Percentiles rank a stretch among this genome's conserved stretches.
phyloP scores from a whole-genome alignment of 1,140 invertebrate genomes.

The Drosophila subpulchrella region DNA sequence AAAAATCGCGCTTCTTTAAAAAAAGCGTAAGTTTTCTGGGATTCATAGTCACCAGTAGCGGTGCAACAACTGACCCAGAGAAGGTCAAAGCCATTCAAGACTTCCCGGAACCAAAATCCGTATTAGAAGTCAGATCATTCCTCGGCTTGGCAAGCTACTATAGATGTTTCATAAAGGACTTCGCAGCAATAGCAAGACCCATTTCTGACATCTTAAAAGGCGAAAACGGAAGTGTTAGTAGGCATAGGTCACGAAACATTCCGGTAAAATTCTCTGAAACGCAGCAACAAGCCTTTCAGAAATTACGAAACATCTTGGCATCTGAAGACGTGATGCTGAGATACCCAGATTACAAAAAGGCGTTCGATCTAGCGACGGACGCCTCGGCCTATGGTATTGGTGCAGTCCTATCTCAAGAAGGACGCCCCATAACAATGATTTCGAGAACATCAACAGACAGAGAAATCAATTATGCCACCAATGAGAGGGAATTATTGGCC shows the following conservation, averaged over 20 bases:
- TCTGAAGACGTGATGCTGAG: background rate
- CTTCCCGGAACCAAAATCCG: background rate
- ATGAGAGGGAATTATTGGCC: background rate
- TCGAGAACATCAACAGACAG: background rate
- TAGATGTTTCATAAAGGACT: background rate
- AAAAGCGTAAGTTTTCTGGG: background rate
- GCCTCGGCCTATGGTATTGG: background rate
- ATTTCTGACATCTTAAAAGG: conserved; percentile 6
- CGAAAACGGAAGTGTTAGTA: conserved; percentile 2
- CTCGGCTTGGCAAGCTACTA: background rate
- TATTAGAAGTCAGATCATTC: background rate
- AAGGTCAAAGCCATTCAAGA: background rate
- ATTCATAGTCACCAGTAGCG: background rate
- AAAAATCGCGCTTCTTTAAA: background rate
- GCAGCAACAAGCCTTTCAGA: background rate
- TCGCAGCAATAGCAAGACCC: background rate
- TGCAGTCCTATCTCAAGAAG: background rate
- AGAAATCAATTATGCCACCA: background rate
- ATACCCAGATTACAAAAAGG: background rate
- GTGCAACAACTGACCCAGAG: background rate
- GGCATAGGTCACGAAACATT: conserved; percentile 1
- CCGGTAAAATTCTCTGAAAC: background rate
- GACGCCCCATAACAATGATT: conserved; percentile 1
- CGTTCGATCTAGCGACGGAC: background rate
- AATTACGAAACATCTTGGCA: conserved; percentile 1